Percentiles rank a stretch among this genome's conserved stretches.
Conservation (phyloP, 2,113 vertebrate genomes). For the Nansenia antarctica region DNA sequence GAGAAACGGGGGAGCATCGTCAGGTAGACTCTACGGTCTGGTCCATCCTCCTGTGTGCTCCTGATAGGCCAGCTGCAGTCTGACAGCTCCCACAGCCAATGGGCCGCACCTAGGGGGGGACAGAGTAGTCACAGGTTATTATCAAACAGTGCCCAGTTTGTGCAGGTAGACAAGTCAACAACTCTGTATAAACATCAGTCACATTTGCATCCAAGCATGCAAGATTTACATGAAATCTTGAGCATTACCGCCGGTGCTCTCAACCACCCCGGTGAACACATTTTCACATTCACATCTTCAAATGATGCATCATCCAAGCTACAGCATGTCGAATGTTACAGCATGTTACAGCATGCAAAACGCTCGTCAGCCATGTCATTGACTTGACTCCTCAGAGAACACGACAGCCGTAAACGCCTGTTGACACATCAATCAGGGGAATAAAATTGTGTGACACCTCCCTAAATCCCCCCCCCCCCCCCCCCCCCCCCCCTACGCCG, state of each 20-base stretch:
- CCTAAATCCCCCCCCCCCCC: constrained; percentile 1
- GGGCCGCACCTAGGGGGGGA: constrained; percentile 65
- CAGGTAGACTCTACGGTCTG: constrained; percentile 62
- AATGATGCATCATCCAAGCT: neutral
- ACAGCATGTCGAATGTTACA: constrained; percentile 16
- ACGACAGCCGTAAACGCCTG: constrained; percentile 40
- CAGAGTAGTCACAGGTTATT: constrained; percentile 32
- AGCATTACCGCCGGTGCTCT: neutral
- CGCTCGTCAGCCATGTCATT: constrained; percentile 29
- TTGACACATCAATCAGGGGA: constrained; percentile 25
- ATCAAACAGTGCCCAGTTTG: neutral
- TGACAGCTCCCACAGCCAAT: constrained; percentile 39
- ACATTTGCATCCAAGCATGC: neutral
- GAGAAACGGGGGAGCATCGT: constrained; percentile 63
- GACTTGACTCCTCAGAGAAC: constrained; percentile 39
- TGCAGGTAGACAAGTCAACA: neutral
- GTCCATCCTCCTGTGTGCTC: constrained; percentile 55
- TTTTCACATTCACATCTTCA: neutral
- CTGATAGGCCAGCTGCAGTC: constrained; percentile 59
- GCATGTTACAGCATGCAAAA: too few relatives aligned
- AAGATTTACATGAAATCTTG: neutral
- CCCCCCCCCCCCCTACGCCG: too few relatives aligned
- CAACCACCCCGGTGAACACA: neutral
- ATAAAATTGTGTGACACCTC: constrained; percentile 22
- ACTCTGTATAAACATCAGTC: neutral